Conservation (phyloP, 2,797 vertebrate genomes). For the Melanotaenia trifasciata region DNA sequence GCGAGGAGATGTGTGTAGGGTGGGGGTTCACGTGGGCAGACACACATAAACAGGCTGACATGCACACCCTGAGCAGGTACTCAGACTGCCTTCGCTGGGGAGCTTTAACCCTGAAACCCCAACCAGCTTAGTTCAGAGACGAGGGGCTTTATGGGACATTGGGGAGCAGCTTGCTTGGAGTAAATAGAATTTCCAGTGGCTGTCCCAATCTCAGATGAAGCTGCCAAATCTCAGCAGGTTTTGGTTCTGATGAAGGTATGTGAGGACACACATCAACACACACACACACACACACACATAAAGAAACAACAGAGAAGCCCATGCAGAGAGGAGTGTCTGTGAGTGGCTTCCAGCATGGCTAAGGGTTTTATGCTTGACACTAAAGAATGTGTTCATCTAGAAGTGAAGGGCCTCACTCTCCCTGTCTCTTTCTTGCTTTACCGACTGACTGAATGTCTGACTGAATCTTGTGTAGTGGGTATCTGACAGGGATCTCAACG, state of each 20-base stretch:
- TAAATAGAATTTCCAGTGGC: constrained; percentile 76
- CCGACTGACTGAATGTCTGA: constrained; percentile 53
- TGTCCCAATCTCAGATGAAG: constrained; percentile 70
- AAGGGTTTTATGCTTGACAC: constrained; percentile 69
- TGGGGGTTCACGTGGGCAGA: constrained; percentile 27
- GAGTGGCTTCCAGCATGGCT: constrained; percentile 62
- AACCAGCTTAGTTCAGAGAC: constrained; percentile 73
- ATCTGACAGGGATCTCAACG: constrained; percentile 65
- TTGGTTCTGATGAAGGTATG: constrained; percentile 46
- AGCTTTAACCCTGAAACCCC: constrained; percentile 78
- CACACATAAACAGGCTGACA: constrained; percentile 58
- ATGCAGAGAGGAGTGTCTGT: constrained; percentile 31
- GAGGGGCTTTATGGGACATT: constrained; percentile 72
- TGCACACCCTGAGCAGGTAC: constrained; percentile 64
- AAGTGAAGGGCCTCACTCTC: constrained; percentile 58
- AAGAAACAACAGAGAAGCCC: constrained; percentile 18
- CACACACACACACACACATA: not conserved
- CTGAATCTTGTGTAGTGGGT: constrained; percentile 46
- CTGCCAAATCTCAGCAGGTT: constrained; percentile 62
- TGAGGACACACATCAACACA: constrained; percentile 21
- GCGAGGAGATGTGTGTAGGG: constrained; percentile 7
- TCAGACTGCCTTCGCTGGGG: constrained; percentile 68
- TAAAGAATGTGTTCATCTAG: constrained; percentile 67
- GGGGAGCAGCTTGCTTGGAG: constrained; percentile 66
- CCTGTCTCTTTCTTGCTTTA: constrained; percentile 55